Conservation (phyloP, 1,140 invertebrate species). For the Nylanderia fulva region DNA sequence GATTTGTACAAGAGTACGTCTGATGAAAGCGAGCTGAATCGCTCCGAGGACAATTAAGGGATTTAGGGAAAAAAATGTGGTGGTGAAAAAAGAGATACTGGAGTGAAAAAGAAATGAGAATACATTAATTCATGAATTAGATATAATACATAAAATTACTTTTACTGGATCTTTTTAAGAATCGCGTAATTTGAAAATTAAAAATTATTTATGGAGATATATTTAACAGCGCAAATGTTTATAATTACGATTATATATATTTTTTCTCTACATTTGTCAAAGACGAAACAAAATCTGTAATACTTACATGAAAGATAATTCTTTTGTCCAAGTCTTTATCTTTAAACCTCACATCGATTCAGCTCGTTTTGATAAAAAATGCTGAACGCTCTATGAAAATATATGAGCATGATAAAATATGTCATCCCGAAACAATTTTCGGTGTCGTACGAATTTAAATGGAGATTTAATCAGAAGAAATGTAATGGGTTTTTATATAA, state of each 20-base stretch:
- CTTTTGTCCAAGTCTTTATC: background rate
- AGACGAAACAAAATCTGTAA: background rate
- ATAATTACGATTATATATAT: background rate
- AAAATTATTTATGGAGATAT: constrained; percentile 1
- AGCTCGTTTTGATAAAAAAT: constrained; percentile 7
- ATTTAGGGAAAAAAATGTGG: background rate
- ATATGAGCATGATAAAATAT: constrained; percentile 15
- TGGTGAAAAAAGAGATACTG: background rate
- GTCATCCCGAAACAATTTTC: background rate
- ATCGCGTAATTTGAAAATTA: background rate
- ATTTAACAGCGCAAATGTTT: background rate
- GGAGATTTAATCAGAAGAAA: background rate
- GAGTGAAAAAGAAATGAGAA: background rate
- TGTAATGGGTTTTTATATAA: constrained; percentile 19
- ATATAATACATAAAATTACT: constrained; percentile 25
- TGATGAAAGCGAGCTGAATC: background rate
- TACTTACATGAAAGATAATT: background rate
- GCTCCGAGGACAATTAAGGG: background rate
- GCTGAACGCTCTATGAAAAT: background rate
- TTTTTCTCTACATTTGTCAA: background rate
- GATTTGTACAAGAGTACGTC: background rate
- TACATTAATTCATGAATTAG: background rate
- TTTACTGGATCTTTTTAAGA: background rate
- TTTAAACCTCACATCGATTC: background rate
- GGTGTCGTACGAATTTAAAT: background rate